Base-by-base conservation (phyloP, 2,888 invertebrate species). In the Criorhina ranunculi region DNA sequence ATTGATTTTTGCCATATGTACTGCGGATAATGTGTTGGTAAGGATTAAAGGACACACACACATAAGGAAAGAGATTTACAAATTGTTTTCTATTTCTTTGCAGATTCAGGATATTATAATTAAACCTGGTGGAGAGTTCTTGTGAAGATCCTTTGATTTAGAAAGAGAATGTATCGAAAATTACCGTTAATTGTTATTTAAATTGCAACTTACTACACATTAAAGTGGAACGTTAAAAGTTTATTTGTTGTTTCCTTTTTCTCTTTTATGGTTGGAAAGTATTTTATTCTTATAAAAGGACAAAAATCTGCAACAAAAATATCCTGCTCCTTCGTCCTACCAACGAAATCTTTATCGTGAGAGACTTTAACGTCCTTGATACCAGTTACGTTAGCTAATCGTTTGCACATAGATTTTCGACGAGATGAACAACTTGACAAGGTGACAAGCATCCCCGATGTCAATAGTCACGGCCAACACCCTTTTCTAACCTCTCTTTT, bases 1-100 rank as follows among this genome's bases (percentile, higher is more conserved):
- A 6, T 86, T 89, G 53, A 77, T 88, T 72, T 89, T 87, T 81
- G 88, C 87, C 24, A 88, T 89, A 12, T 88, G 86, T 31, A 88
- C 88, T 53, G 88, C 89, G 24, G 88, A 89, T 7, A 87, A 88
- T 87, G 89, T 89, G 44, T 78, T 89, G 81, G 89, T 89, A 78
- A 76, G 81, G 69, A 44, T 51, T n/a, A n/a, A 24, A 24, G 24
- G 24, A 24, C 24, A 24, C 24, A 24, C 24, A 24, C 24, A 24
- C 24, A 24, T 4, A n/a, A n/a, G n/a, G n/a, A n/a, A n/a, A n/a
- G n/a, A n/a, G n/a, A n/a, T n/a, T n/a, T n/a, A 24, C 24, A 4
- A 24, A 24, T 9, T 11, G 33, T 60, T 8, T 53, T 53, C 31
- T 12, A 9, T 79, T 7, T 59, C 5, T 53, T 77, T 73, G 5